phyloP scores from a whole-genome alignment of 2,113 vertebrate species.

The Spilogale gracilis region DNA sequence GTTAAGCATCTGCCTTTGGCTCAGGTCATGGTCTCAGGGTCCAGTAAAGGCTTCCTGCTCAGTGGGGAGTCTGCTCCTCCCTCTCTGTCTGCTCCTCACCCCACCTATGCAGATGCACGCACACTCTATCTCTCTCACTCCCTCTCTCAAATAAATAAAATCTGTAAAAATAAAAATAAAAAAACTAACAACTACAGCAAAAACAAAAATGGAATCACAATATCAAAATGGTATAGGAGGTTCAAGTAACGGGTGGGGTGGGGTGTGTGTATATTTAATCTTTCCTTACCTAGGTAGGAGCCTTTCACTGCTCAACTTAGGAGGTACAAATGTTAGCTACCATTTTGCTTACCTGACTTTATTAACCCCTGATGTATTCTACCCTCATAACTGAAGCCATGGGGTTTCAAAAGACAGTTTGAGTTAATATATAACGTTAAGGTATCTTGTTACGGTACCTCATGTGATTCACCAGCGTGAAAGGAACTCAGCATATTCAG shows the following conservation, averaged over 20 bases:
- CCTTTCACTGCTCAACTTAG: neutral
- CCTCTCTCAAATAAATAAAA: neutral
- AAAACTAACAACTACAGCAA: conserved; percentile 25
- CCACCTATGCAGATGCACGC: too few relatives aligned
- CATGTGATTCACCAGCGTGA: conserved; percentile 14
- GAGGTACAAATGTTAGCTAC: neutral
- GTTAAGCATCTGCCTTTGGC: neutral
- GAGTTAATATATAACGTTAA: conserved; percentile 26
- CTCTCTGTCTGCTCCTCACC: neutral
- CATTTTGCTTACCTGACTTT: neutral
- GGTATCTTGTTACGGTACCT: neutral
- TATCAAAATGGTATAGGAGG: neutral
- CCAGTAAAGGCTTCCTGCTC: neutral
- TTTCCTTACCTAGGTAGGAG: neutral
- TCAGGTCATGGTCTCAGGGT: neutral
- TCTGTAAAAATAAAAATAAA: neutral
- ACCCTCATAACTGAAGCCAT: neutral
- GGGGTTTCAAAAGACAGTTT: neutral
- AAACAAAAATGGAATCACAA: neutral
- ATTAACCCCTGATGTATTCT: neutral
- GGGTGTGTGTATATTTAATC: neutral
- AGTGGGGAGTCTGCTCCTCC: neutral
- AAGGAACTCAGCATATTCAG: conserved; percentile 50
- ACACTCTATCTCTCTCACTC: neutral
- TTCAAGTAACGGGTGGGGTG: neutral